phyloP scores from a whole-genome alignment of 2,113 vertebrate species.

The Rhinoderma darwinii region DNA sequence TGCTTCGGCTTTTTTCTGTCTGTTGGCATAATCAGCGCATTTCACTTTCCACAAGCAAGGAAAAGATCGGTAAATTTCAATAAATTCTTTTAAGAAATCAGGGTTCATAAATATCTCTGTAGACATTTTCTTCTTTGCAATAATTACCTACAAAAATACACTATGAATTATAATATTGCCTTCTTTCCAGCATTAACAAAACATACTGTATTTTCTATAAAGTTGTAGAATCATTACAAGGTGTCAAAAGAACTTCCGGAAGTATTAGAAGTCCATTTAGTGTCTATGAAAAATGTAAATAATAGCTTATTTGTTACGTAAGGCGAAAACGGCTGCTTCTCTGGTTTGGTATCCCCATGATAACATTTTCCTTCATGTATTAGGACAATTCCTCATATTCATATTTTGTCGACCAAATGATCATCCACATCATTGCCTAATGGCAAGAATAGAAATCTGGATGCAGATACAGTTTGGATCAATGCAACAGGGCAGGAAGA shows the following conservation, averaged over 20 bases:
- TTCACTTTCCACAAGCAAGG: conserved; percentile 49
- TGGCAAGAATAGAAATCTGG: neutral
- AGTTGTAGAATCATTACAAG: neutral
- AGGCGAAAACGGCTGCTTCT: neutral
- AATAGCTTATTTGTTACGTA: neutral
- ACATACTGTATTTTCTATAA: neutral
- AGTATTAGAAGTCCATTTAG: neutral
- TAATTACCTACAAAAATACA: conserved; percentile 29
- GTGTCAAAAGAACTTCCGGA: neutral
- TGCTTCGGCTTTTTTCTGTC: conserved; percentile 25
- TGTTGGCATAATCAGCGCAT: conserved; percentile 43
- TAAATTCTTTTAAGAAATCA: conserved; percentile 48
- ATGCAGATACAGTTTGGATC: neutral
- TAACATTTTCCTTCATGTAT: neutral
- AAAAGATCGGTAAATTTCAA: conserved; percentile 32
- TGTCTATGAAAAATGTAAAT: neutral
- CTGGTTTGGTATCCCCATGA: neutral
- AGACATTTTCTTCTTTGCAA: conserved; percentile 43
- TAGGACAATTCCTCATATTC: neutral
- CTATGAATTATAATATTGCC: conserved; percentile 7
- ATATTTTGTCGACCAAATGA: neutral
- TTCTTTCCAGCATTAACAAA: neutral
- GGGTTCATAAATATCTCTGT: conserved; percentile 41
- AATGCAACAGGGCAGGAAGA: neutral
- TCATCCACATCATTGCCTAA: neutral